Conservation (phyloP, 2,113 vertebrate genomes). For the Prunella himalayana region DNA sequence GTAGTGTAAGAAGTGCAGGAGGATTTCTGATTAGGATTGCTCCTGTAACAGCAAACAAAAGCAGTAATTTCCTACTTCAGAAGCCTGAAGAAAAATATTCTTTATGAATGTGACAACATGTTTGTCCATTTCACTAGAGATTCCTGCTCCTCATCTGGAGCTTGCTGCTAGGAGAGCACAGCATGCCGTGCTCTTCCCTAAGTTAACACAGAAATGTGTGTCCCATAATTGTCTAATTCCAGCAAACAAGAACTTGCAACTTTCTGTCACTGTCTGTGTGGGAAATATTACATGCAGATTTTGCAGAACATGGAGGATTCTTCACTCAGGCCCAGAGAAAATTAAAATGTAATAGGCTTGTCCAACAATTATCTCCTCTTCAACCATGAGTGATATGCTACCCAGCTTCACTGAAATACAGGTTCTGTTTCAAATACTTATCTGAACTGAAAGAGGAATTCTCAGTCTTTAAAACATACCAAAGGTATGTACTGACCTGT, state of each 20-base stretch:
- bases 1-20: neutral
- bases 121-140: neutral
- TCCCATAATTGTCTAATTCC: neutral
- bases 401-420: neutral
- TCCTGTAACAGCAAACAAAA: neutral
- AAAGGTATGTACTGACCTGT: slow-evolving; percentile 75
- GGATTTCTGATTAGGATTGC: neutral
- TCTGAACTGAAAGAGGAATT: neutral
- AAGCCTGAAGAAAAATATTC: neutral
- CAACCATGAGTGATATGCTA: neutral
- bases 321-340: neutral
- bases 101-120: neutral
- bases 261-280: neutral
- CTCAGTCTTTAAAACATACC: neutral
- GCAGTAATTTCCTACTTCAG: neutral
- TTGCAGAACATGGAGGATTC: neutral
- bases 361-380: neutral
- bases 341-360: neutral
- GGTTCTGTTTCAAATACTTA: neutral
- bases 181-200: neutral
- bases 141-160: neutral
- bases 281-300: neutral
- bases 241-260: neutral
- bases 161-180: neutral
- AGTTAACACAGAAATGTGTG: neutral